These are phyloP conservation scores for Stictocephala bisonia DNA, from an alignment of 2,888 invertebrate species.

Conservation along the genomic window DNA sequence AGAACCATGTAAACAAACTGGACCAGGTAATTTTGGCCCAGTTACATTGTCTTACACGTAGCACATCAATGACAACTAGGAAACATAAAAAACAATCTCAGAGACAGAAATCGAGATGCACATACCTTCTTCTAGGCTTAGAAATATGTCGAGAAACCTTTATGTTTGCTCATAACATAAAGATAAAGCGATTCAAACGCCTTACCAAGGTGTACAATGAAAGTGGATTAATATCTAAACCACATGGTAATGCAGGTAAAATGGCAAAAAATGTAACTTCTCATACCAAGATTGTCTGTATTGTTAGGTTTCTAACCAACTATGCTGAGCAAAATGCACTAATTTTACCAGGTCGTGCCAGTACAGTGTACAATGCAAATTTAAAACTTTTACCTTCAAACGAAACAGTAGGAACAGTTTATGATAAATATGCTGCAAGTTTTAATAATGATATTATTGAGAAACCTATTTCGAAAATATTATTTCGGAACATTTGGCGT, in stretches of 20 bases:
- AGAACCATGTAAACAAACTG: constrained; percentile 8
- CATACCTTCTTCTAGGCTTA: not conserved
- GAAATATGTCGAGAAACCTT: not conserved
- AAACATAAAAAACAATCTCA: not conserved
- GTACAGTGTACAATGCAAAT: not conserved
- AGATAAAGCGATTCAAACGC: constrained; percentile 38
- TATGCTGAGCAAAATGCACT: constrained; percentile 29
- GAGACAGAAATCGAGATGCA: not conserved
- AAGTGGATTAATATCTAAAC: not conserved
- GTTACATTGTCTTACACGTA: not conserved
- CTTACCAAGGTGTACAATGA: constrained; percentile 23
- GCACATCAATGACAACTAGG: not conserved
- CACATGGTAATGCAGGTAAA: constrained; percentile 34
- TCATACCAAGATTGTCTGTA: not conserved
- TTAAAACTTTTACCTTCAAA: constrained; percentile 30
- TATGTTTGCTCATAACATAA: constrained; percentile 40
- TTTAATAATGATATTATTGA: too few relatives aligned
- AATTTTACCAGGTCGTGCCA: not conserved
- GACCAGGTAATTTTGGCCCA: constrained; percentile 41
- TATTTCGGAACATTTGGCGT: too few relatives aligned
- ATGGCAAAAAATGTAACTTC: not conserved
- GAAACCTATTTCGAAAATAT: too few relatives aligned
- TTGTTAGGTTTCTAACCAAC: constrained; percentile 28
- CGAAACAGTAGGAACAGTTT: not conserved
- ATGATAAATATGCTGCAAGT: constrained; percentile 27